Evolutionary conservation across 1,140 invertebrate genomes (phyloP), one percentile per base, ranked within the genome.

Genomic region (Drosophila bifasciata): DNA sequence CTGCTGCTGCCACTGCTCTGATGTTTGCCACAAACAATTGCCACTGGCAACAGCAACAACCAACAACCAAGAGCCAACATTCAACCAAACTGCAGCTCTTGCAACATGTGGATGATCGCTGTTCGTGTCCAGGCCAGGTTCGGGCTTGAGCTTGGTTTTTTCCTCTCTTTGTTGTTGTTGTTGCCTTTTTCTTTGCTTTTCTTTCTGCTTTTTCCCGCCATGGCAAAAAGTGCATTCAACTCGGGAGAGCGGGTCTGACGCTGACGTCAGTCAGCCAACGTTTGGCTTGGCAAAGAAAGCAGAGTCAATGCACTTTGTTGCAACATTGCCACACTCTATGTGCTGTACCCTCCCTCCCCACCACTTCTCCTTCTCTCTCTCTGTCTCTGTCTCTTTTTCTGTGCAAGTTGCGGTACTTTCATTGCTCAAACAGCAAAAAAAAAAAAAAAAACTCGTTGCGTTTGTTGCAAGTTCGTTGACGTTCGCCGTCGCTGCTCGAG

Each of bases 401-500:
- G 53, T 81, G 71, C 57, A 61, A 62, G 79, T 89, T 89, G 79
- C 84, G 84, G 84, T 89, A 89, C 84, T 89, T 89, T 89, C 85
- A 84, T 89, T 89, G 80, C 84, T 89, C 73, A 70, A 83, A 77
- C 72, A 66, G 73, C 79, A 55, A 60, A 46, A 53, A 71, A 58
- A 68, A 71, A 58, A 46, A 69, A 71, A 58, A 67, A 32, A 73
- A 81, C 74, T 83, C 57, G 71, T 76, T 83, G 56, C 57, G 57
- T 62, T 62, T 46, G 57, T 46, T 70, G 64, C 67, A 79, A 76
- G 77, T 80, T 80, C 77, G 81, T 85, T 80, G 80, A 80, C 81
- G 80, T 76, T 44, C 45, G 44, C 40, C 51, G 32, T 7, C 44
- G 6, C 40, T 52, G 45, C 40, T 15, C 19, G 19, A n/a, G 15